Evolutionary conservation across 2,888 invertebrate species (phyloP).

Genomic region (Oscheius sp.): DNA sequence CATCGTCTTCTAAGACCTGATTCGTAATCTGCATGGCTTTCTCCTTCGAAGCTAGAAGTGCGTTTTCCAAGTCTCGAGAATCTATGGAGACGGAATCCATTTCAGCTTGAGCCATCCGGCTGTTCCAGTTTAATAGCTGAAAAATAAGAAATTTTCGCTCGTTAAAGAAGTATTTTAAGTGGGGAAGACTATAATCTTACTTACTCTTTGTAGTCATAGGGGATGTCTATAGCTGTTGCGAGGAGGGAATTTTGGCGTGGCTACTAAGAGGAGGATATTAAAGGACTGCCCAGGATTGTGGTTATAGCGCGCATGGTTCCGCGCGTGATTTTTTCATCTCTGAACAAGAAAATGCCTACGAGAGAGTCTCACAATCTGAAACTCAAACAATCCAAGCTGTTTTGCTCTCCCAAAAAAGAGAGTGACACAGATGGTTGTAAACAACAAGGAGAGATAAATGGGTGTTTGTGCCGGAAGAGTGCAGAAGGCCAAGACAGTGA

Average conservation of each 20-base stretch:
- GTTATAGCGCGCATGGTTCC: conserved; percentile 15
- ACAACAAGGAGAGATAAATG: neutral
- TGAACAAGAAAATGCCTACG: too few relatives aligned
- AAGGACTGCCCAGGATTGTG: conserved; percentile 17
- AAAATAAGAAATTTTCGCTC: conserved; percentile 8
- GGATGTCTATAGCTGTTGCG: neutral
- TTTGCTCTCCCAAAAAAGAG: neutral
- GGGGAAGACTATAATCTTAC: neutral
- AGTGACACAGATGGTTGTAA: neutral
- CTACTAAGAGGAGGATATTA: conserved; percentile 8
- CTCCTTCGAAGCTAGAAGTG: conserved; percentile 20
- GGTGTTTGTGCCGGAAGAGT: conserved; percentile 5
- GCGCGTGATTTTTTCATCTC: conserved; percentile 18
- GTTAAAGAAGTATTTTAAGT: conserved; percentile 1
- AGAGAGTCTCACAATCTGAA: too few relatives aligned
- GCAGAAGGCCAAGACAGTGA: conserved; percentile 18
- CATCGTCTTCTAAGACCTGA: conserved; percentile 43
- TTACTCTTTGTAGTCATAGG: conserved; percentile 11
- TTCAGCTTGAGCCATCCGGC: conserved; percentile 17
- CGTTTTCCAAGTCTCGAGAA: conserved; percentile 38
- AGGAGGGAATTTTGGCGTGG: neutral
- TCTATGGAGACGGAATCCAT: conserved; percentile 32
- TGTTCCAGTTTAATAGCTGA: conserved; percentile 32
- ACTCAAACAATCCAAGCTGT: too few relatives aligned
- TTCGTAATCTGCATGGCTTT: conserved; percentile 20